phyloP scores from a whole-genome alignment of 1,140 invertebrate species.

The Leptinotarsa defecta region DNA sequence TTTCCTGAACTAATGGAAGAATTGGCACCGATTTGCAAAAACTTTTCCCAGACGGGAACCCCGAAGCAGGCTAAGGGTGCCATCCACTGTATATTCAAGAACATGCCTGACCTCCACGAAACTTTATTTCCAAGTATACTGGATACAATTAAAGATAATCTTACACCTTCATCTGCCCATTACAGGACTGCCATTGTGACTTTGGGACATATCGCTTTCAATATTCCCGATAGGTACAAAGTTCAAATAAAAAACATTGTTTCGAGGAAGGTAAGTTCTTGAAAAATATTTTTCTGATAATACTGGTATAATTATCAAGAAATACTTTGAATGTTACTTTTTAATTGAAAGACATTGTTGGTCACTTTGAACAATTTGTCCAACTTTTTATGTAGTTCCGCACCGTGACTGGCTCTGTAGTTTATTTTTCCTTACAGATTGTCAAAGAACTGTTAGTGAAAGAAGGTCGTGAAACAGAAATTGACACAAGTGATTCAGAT shows the following conservation, averaged over 20 bases:
- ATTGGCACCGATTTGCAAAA: conserved; percentile 83
- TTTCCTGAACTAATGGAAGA: conserved; percentile 71
- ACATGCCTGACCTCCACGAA: conserved; percentile 80
- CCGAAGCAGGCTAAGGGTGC: conserved; percentile 96
- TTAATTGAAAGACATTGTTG: too few relatives aligned
- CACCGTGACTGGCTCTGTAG: too few relatives aligned
- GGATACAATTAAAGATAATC: conserved; percentile 75
- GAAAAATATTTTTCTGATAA: too few relatives aligned
- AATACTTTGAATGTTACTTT: too few relatives aligned
- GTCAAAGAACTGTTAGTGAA: conserved; percentile 94
- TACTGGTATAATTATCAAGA: too few relatives aligned
- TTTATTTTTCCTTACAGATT: conserved; percentile 62
- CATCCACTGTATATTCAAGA: conserved; percentile 87
- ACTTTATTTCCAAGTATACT: conserved; percentile 85
- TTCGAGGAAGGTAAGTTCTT: conserved; percentile 75
- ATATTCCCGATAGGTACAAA: conserved; percentile 86
- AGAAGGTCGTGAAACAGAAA: conserved; percentile 64
- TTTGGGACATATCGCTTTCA: conserved; percentile 91
- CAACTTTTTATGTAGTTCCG: too few relatives aligned
- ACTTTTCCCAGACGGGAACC: conserved; percentile 84
- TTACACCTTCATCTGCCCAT: conserved; percentile 79
- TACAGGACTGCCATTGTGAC: conserved; percentile 93
- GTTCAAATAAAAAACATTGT: conserved; percentile 92
- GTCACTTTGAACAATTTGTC: too few relatives aligned
- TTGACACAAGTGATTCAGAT: conserved; percentile 56